Conservation (phyloP, 2,113 vertebrate species). For the Cinclus mexicanus region DNA sequence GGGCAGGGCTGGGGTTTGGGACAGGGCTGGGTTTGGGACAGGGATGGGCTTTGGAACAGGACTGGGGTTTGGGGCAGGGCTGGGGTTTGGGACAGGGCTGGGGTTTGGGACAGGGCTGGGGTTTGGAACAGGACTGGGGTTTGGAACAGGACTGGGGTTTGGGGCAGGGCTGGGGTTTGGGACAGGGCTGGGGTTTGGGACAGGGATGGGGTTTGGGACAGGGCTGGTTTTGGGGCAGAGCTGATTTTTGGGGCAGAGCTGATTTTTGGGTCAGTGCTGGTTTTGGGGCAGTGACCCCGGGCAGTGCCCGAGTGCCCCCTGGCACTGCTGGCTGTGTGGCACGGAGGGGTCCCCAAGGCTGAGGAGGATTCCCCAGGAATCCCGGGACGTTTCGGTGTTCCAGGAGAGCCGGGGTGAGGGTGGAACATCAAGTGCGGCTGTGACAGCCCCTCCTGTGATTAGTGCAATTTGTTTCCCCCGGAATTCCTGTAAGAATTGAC, state of each 20-base stretch:
- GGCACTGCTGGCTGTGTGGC: neutral
- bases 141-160: neutral
- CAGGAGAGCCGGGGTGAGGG: fast-evolving
- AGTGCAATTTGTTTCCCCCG: slow-evolving; percentile 34
- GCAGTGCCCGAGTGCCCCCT: neutral
- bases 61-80: neutral
- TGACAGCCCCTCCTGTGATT: neutral
- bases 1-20: neutral
- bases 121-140: neutral
- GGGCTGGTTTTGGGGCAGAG: neutral
- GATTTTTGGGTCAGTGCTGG: too few relatives aligned
- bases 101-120: too few relatives aligned
- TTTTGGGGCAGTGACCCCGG: neutral
- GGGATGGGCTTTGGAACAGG: neutral
- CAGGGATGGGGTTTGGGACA: neutral
- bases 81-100: neutral
- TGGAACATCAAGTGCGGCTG: fast-evolving
- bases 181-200: neutral
- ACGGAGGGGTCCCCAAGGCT: fast-evolving
- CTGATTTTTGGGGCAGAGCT: neutral
- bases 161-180: neutral
- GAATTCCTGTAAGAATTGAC: slow-evolving; percentile 15
- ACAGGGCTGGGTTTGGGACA: neutral
- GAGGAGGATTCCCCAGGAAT: fast-evolving
- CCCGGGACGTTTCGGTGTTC: neutral